These are phyloP conservation scores for Nezara viridula DNA, from an alignment of 2,888 invertebrate genomes.

Conservation along the genomic window DNA sequence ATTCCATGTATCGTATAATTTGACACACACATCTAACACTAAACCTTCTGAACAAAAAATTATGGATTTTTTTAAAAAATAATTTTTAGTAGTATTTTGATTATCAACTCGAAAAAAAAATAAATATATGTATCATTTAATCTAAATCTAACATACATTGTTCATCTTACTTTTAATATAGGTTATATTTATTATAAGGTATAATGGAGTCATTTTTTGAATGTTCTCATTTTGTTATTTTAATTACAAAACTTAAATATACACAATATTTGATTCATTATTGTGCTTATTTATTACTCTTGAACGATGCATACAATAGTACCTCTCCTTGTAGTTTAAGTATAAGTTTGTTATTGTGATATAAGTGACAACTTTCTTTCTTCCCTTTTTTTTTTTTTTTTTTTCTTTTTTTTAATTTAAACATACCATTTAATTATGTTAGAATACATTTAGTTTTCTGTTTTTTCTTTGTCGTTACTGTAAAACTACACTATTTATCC, in stretches of 20 bases:
- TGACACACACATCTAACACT: slow-evolving; percentile 55
- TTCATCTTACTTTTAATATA: slow-evolving; percentile 45
- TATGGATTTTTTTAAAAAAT: neutral
- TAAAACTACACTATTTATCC: slow-evolving; percentile 38
- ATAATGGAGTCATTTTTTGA: slow-evolving; percentile 45
- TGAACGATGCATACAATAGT: neutral
- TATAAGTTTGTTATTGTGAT: slow-evolving; percentile 55
- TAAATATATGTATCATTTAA: slow-evolving; percentile 45
- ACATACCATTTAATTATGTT: slow-evolving; percentile 53
- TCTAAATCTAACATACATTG: slow-evolving; percentile 8
- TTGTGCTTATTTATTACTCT: slow-evolving; percentile 54
- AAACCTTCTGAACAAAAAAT: slow-evolving; percentile 44
- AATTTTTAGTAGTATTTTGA: slow-evolving; percentile 31
- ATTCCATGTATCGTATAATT: neutral
- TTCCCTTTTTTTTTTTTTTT: neutral
- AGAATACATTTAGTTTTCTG: slow-evolving; percentile 1
- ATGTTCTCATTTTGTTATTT: slow-evolving; percentile 51
- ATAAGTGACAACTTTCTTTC: slow-evolving; percentile 36
- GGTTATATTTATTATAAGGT: slow-evolving; percentile 41
- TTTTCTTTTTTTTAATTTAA: slow-evolving; percentile 20
- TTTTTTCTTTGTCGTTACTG: neutral
- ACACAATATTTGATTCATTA: slow-evolving; percentile 54
- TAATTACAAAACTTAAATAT: slow-evolving; percentile 47
- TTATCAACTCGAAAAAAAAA: slow-evolving; percentile 16
- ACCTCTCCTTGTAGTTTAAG: slow-evolving; percentile 38